Evolutionary conservation across 2,888 invertebrate species (phyloP).

Genomic region (Ashinkailepas kermadecensis): DNA sequence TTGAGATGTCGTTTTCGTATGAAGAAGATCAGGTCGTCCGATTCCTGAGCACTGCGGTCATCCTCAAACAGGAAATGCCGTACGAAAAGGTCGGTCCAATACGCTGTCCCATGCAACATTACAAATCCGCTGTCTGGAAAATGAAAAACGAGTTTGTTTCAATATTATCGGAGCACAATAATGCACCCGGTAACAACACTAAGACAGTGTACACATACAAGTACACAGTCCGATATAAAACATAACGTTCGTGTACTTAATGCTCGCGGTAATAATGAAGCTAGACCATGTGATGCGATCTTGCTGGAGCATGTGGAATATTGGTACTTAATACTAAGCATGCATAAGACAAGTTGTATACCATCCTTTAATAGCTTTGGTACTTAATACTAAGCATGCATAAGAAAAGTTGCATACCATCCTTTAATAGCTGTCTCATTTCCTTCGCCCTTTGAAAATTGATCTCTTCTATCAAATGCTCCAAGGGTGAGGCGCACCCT

Average conservation of each 20-base stretch:
- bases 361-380: background rate
- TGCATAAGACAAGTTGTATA: no score
- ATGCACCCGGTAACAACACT: no score
- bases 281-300: no score
- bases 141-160: background rate
- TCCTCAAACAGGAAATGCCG: constrained; percentile 87
- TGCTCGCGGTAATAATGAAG: no score
- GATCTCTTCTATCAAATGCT: constrained; percentile 6
- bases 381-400: no score
- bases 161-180: no score
- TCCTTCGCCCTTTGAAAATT: constrained; percentile 7
- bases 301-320: no score
- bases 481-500: background rate
- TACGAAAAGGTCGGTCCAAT: constrained; percentile 93
- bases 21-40: constrained; percentile 91
- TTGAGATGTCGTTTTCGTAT: constrained; percentile 84
- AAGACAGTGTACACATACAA: no score
- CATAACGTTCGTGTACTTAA: no score
- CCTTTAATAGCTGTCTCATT: background rate
- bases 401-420: no score
- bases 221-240: no score
- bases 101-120: constrained; percentile 82
- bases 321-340: no score
- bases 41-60: constrained; percentile 72
- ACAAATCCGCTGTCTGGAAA: constrained; percentile 78